phyloP scores from a whole-genome alignment of 2,888 invertebrate species.

The Pseudococcus longispinus region DNA sequence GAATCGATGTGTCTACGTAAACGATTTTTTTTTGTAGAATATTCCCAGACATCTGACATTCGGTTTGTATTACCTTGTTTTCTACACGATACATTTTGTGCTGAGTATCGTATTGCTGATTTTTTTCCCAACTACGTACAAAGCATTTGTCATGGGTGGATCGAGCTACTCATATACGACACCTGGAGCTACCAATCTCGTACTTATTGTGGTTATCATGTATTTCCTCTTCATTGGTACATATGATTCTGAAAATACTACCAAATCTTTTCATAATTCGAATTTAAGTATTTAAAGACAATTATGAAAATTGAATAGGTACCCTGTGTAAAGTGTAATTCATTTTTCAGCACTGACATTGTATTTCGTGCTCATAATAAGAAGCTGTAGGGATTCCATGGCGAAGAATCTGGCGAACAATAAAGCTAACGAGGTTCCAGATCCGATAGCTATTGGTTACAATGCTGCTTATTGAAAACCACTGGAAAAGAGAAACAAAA shows the following conservation, averaged over 20 bases:
- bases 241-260: no score
- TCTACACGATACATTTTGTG: not conserved
- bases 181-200: no score
- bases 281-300: no score
- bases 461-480: not conserved
- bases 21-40: not conserved
- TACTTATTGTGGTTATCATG: no score
- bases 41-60: not conserved
- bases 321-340: not conserved
- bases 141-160: no score
- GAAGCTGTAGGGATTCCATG: slow-evolving; percentile 3
- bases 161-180: no score
- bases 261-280: no score
- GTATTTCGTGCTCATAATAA: not conserved
- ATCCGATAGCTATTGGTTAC: not conserved
- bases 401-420: not conserved
- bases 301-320: not conserved
- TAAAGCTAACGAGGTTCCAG: not conserved
- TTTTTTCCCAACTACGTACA: not conserved
- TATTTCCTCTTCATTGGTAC: no score
- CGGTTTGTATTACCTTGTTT: not conserved
- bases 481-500: not conserved
- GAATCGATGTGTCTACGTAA: not conserved
- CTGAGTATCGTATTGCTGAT: not conserved
- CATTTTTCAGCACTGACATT: not conserved